phyloP scores from a whole-genome alignment of 2,797 vertebrate species.

The Yasuhikotakia modesta region DNA sequence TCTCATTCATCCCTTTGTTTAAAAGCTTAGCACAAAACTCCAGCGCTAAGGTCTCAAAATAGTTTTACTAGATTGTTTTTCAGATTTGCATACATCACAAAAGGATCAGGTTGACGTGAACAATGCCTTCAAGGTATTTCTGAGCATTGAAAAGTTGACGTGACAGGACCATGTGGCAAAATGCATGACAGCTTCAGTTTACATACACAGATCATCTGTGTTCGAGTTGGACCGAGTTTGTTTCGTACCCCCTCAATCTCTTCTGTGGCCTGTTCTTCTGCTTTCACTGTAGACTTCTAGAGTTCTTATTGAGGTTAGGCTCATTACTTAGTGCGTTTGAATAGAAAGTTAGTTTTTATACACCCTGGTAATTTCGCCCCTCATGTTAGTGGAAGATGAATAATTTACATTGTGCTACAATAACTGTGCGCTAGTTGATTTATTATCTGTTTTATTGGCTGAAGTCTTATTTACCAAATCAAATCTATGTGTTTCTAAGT shows the following conservation, averaged over 20 bases:
- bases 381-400: neutral
- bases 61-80: conserved; percentile 23
- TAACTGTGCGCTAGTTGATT: neutral
- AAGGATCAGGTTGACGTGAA: conserved; percentile 40
- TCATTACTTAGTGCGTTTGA: neutral
- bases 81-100: conserved; percentile 31
- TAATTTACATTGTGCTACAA: neutral
- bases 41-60: conserved; percentile 12
- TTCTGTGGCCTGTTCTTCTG: neutral
- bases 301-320: neutral
- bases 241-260: neutral
- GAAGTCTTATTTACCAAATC: neutral
- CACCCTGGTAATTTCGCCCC: neutral
- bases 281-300: neutral
- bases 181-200: conserved; percentile 45
- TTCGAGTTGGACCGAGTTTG: neutral
- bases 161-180: conserved; percentile 48
- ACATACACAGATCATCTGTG: conserved; percentile 23
- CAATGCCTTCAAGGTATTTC: conserved; percentile 48
- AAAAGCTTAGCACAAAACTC: neutral
- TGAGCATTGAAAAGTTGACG: conserved; percentile 40
- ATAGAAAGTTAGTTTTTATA: neutral
- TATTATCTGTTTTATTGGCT: neutral
- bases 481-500: conserved; percentile 16
- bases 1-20: neutral